phyloP scores from a whole-genome alignment of 2,797 vertebrate species.

The Nasua narica region DNA sequence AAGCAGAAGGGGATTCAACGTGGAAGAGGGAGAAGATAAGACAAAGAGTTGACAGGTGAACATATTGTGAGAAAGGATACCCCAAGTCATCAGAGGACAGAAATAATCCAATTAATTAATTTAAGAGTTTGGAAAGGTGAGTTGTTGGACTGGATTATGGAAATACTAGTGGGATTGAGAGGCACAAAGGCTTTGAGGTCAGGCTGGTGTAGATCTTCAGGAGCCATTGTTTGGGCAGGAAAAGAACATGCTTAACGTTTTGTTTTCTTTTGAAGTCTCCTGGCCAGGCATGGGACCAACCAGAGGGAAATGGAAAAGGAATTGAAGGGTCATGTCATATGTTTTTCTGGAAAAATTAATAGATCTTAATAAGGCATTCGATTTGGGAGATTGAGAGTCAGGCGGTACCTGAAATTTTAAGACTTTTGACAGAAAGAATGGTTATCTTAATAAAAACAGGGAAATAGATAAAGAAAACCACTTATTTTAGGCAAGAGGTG shows the following conservation, averaged over 20 bases:
- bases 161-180: not conserved
- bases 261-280: not conserved
- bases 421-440: not conserved
- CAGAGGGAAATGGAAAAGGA: not conserved
- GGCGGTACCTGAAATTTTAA: not conserved
- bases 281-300: fast-evolving
- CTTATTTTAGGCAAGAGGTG: not conserved
- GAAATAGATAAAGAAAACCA: not conserved
- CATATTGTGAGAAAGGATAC: not conserved
- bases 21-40: not conserved
- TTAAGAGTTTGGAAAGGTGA: not conserved
- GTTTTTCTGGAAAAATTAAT: not conserved
- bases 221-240: not conserved
- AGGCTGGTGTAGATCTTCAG: not conserved
- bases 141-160: not conserved
- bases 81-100: not conserved
- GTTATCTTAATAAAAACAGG: not conserved
- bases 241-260: not conserved
- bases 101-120: not conserved
- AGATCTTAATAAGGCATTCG: not conserved
- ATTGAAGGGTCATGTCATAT: too few species aligned
- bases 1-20: not conserved
- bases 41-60: fast-evolving
- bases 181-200: not conserved
- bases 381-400: not conserved